A percentile compares a stretch with the other conserved stretches of the same genome.
Evolutionary conservation across 37 sponge, comb jelly and placozoan genomes (phyloP).

Genomic region (Chondrosia reniformis): DNA sequence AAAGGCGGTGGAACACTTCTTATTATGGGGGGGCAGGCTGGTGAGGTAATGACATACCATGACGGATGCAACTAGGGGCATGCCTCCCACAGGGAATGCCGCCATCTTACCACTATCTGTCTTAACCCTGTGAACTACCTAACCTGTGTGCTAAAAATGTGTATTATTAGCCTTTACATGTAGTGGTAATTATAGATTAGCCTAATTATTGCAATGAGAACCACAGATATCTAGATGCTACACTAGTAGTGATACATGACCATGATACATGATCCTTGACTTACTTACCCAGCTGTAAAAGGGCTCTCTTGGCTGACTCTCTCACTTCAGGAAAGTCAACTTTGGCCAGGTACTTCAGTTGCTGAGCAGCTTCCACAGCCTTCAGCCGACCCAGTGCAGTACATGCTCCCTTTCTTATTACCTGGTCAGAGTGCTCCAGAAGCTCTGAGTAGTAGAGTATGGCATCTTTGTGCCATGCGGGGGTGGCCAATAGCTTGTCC

Average conservation of each 20-base stretch:
- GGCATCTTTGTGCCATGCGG: slow-evolving; percentile 29
- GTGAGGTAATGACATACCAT: no score
- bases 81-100: no score
- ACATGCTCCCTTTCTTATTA: slow-evolving; percentile 56
- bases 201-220: background rate
- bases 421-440: slow-evolving; percentile 69
- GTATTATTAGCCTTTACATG: background rate
- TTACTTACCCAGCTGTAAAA: slow-evolving; percentile 39
- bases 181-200: background rate
- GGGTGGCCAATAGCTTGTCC: background rate
- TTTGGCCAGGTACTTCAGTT: slow-evolving; percentile 46
- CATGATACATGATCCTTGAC: background rate
- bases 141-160: no score
- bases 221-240: no score
- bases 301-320: slow-evolving; percentile 39
- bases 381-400: slow-evolving; percentile 46
- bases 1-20: no score
- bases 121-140: no score
- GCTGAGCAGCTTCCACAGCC: slow-evolving; percentile 32
- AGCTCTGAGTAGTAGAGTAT: slow-evolving; percentile 43
- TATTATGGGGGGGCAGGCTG: no score
- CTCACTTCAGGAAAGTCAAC: slow-evolving; percentile 47
- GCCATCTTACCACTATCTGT: no score
- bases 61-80: no score
- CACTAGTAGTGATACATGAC: background rate